These are phyloP conservation scores for Microcebus jonahi DNA, from an alignment of 2,113 vertebrate genomes.

Conservation along the genomic window DNA sequence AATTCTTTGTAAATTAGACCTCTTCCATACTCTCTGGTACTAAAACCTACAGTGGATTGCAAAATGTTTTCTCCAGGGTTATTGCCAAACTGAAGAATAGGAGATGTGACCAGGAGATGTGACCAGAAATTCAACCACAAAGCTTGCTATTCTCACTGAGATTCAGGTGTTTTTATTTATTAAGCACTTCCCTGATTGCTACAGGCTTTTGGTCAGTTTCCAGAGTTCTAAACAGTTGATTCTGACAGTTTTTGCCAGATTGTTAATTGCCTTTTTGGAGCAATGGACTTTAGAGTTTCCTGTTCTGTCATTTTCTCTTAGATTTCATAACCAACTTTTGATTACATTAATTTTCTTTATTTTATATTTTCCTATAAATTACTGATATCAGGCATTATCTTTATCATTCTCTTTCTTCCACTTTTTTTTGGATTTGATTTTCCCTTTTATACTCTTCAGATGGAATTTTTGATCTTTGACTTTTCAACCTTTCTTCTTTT, in stretches of 20 bases:
- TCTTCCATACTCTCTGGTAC: background rate
- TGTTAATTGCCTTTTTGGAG: background rate
- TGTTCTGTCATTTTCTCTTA: background rate
- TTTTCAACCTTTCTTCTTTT: background rate
- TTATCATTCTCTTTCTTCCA: background rate
- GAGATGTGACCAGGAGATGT: no score
- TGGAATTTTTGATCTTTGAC: constrained; percentile 9
- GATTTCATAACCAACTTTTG: background rate
- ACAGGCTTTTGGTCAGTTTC: background rate
- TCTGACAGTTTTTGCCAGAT: background rate
- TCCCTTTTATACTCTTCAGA: background rate
- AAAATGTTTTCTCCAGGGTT: no score
- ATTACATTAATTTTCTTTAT: background rate
- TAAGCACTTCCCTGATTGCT: background rate
- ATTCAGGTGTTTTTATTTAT: background rate
- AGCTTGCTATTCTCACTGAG: background rate
- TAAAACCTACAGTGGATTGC: accelerated
- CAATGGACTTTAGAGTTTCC: no score
- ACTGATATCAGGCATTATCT: background rate
- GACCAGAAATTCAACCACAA: background rate
- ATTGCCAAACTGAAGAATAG: background rate
- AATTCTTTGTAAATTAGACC: background rate
- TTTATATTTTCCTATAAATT: background rate
- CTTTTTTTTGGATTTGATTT: background rate
- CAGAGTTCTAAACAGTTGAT: no score